These are phyloP conservation scores for Apoderus coryli DNA, from an alignment of 2,888 invertebrate species.

Conservation along the genomic window DNA sequence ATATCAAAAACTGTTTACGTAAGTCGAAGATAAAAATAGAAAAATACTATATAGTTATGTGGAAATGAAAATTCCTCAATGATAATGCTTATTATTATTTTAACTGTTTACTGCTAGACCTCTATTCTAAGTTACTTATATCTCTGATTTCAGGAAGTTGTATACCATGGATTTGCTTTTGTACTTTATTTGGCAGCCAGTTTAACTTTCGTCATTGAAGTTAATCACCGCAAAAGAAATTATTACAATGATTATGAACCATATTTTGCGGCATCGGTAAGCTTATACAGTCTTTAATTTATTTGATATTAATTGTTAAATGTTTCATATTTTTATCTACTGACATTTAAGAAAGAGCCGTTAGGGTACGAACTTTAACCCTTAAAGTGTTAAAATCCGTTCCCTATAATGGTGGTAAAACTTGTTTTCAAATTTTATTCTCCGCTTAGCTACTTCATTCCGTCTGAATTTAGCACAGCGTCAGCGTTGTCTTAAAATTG, in stretches of 20 bases:
- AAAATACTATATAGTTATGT: slow-evolving; percentile 1
- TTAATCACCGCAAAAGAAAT: slow-evolving; percentile 37
- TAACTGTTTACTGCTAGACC: too few relatives aligned
- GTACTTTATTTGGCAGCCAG: slow-evolving; percentile 58
- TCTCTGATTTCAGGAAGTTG: slow-evolving; percentile 64
- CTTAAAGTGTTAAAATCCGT: too few relatives aligned
- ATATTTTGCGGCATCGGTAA: slow-evolving; percentile 59
- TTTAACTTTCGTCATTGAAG: slow-evolving; percentile 49
- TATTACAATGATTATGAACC: slow-evolving; percentile 41
- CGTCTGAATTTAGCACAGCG: too few relatives aligned
- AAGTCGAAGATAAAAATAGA: slow-evolving; percentile 42
- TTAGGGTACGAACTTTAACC: too few relatives aligned
- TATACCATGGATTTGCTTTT: slow-evolving; percentile 65
- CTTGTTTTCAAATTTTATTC: too few relatives aligned
- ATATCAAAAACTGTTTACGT: slow-evolving; percentile 69
- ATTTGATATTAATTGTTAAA: too few relatives aligned
- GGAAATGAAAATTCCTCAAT: background rate
- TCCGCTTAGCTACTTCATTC: too few relatives aligned
- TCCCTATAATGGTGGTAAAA: too few relatives aligned
- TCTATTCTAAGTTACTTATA: too few relatives aligned
- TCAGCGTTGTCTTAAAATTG: too few relatives aligned
- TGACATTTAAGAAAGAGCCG: too few relatives aligned
- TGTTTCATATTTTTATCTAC: slow-evolving; percentile 15
- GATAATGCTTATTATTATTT: slow-evolving; percentile 3
- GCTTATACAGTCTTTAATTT: slow-evolving; percentile 24